Evolutionary conservation across 2,113 vertebrate genomes (phyloP).

Genomic region (Phalacrocorax aristotelis): DNA sequence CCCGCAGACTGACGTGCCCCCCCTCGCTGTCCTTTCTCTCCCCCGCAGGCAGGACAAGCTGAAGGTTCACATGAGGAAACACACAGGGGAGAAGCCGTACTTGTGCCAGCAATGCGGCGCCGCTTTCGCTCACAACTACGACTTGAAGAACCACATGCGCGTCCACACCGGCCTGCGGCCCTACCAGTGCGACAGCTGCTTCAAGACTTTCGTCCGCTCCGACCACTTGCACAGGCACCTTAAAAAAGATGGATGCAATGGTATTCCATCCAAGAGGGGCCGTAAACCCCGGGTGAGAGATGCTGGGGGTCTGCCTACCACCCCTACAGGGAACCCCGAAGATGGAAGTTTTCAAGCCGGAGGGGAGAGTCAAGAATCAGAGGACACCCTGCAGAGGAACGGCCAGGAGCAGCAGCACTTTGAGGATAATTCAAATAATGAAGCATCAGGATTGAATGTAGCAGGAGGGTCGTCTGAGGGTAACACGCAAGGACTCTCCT

Average conservation of each 20-base stretch:
- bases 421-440: slow-evolving; percentile 68
- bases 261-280: slow-evolving; percentile 89
- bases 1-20: neutral
- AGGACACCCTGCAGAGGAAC: slow-evolving; percentile 6
- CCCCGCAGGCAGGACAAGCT: slow-evolving; percentile 94
- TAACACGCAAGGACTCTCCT: slow-evolving; percentile 70
- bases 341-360: neutral
- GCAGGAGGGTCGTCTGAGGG: slow-evolving; percentile 64
- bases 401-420: slow-evolving; percentile 72
- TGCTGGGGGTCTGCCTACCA: neutral
- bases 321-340: slow-evolving; percentile 12
- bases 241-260: slow-evolving; percentile 98
- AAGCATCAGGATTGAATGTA: slow-evolving; percentile 71
- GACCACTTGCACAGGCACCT: slow-evolving; percentile 98
- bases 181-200: slow-evolving; percentile 98
- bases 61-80: slow-evolving; percentile 98
- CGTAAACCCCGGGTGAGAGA: slow-evolving; percentile 89
- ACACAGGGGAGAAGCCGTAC: slow-evolving; percentile 98
- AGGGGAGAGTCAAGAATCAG: neutral
- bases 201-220: slow-evolving; percentile 97
- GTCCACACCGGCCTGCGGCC: slow-evolving; percentile 97
- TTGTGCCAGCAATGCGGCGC: slow-evolving; percentile 95
- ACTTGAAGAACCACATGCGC: slow-evolving; percentile 99
- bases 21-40: neutral
- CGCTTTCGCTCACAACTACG: slow-evolving; percentile 98